Evolutionary conservation across 2,888 invertebrate species (phyloP).

Genomic region (Ashinkailepas kermadecensis): DNA sequence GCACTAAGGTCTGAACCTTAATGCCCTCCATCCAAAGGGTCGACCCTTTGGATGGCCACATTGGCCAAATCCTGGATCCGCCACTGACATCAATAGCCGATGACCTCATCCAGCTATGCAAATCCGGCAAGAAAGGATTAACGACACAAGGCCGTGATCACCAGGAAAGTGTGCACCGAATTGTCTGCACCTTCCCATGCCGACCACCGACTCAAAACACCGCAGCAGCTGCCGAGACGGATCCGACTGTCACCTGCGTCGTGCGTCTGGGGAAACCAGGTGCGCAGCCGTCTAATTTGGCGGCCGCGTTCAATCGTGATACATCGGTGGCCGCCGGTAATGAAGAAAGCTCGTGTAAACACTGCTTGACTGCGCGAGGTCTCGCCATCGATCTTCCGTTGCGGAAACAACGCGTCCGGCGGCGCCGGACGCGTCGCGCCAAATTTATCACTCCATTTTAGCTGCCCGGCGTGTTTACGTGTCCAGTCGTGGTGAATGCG

Average conservation of each 20-base stretch:
- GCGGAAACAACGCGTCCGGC: not conserved
- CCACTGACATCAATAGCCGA: too few species aligned
- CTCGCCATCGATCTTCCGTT: not conserved
- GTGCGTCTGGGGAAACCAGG: too few species aligned
- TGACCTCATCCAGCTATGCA: too few species aligned
- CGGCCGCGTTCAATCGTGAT: not conserved
- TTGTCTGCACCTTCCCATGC: too few species aligned
- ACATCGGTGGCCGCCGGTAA: not conserved
- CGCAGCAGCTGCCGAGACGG: not conserved
- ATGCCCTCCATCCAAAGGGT: too few species aligned
- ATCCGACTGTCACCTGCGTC: not conserved
- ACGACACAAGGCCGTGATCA: too few species aligned
- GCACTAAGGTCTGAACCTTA: too few species aligned
- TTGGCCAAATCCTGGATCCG: too few species aligned
- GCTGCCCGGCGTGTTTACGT: not conserved
- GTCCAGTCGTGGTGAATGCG: not conserved
- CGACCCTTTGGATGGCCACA: too few species aligned
- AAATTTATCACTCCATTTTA: not conserved
- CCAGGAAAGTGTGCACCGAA: too few species aligned
- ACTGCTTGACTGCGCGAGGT: not conserved
- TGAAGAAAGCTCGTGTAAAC: not conserved
- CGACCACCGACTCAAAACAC: not conserved
- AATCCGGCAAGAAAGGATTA: too few species aligned
- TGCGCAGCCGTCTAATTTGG: too few species aligned
- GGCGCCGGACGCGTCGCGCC: not conserved